phyloP scores from a whole-genome alignment of 2,113 vertebrate species.

The Capreolus pygargus region DNA sequence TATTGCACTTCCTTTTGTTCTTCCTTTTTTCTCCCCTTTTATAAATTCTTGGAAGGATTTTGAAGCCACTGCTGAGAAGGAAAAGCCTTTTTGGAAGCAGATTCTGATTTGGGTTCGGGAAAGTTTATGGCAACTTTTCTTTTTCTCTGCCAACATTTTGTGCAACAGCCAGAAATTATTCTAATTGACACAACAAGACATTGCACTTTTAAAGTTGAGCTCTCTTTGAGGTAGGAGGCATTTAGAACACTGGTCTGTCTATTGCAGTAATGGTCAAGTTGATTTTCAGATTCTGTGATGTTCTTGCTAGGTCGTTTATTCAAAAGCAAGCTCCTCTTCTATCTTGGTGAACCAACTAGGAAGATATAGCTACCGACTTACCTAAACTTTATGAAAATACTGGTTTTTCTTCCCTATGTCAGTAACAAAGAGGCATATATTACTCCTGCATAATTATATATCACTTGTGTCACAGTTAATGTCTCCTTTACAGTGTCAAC shows the following conservation, averaged over 20 bases:
- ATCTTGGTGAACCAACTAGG: neutral
- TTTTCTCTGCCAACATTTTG: neutral
- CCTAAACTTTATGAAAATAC: neutral
- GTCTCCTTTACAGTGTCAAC: neutral
- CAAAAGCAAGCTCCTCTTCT: neutral
- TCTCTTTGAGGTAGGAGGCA: slow-evolving; percentile 45
- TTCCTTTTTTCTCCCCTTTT: neutral
- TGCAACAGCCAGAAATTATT: neutral
- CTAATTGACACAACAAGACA: slow-evolving; percentile 57
- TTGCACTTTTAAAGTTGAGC: slow-evolving; percentile 26
- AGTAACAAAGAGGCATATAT: neutral
- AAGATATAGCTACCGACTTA: neutral
- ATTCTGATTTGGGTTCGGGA: neutral
- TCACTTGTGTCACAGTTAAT: neutral
- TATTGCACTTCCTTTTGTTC: neutral
- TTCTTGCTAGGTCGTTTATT: neutral
- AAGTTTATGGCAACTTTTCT: neutral
- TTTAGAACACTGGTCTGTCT: neutral
- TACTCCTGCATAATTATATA: neutral
- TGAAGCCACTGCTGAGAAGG: neutral
- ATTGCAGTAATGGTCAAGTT: neutral
- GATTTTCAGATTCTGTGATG: slow-evolving; percentile 5
- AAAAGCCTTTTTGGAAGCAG: neutral
- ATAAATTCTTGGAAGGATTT: neutral
- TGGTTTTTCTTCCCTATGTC: neutral